Conservation (phyloP, 2,113 vertebrate species). For the Daubentonia madagascariensis region DNA sequence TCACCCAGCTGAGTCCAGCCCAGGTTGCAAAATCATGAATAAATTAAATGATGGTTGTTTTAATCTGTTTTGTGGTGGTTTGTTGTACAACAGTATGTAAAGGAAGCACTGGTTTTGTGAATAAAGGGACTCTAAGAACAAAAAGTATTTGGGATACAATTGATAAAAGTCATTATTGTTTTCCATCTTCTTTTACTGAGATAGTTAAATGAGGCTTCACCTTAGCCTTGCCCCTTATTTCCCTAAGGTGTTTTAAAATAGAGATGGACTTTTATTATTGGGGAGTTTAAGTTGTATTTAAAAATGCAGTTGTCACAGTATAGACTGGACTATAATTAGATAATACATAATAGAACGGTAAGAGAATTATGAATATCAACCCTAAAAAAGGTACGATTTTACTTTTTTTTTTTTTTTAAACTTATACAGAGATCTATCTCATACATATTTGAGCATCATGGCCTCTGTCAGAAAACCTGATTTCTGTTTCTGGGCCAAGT, state of each 20-base stretch:
- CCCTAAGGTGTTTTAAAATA: not conserved
- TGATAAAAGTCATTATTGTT: not conserved
- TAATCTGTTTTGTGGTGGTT: not conserved
- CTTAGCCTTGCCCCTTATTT: not conserved
- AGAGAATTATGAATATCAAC: not conserved
- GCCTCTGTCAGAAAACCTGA: not conserved
- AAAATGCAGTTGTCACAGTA: not conserved
- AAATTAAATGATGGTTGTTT: not conserved
- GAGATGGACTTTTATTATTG: not conserved
- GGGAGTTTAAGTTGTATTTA: not conserved
- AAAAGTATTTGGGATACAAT: not conserved
- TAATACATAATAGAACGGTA: not conserved
- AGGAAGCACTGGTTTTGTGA: conserved; percentile 15
- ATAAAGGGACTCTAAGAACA: not conserved
- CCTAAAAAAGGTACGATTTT: not conserved
- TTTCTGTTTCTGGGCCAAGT: not conserved
- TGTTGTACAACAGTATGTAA: not conserved
- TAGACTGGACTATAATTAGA: not conserved
- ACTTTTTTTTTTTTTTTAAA: not conserved
- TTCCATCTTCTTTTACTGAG: not conserved
- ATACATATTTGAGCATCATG: not conserved
- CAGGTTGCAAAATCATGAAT: not conserved
- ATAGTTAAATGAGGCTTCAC: not conserved
- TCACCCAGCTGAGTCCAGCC: not conserved
- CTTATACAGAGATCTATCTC: not conserved